phyloP scores from a whole-genome alignment of 1,140 invertebrate species.

The Manduca sexta region DNA sequence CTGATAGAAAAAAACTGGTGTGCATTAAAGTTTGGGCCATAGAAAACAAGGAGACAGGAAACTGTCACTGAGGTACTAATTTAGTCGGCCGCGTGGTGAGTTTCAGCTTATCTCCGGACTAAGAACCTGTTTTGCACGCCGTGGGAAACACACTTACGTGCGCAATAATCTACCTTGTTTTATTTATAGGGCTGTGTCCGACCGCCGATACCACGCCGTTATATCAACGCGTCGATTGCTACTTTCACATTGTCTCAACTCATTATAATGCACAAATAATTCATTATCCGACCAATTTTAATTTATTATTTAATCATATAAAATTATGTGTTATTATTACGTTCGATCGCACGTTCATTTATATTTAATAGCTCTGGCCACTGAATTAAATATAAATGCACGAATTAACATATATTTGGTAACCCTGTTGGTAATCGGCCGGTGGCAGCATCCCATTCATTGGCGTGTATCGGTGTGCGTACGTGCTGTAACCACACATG shows the following conservation, averaged over 20 bases:
- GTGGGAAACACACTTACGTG: conserved; percentile 60
- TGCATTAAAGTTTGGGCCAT: conserved; percentile 17
- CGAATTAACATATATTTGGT: conserved; percentile 10
- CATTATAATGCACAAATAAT: too few species aligned
- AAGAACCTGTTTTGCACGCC: conserved; percentile 61
- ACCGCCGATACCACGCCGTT: conserved; percentile 21
- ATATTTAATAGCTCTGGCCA: too few species aligned
- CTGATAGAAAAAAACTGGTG: not conserved
- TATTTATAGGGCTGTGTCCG: conserved; percentile 52
- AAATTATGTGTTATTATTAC: too few species aligned
- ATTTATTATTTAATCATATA: too few species aligned
- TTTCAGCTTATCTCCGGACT: conserved; percentile 55
- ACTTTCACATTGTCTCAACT: conserved; percentile 15
- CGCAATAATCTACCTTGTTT: conserved; percentile 53
- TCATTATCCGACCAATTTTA: too few species aligned
- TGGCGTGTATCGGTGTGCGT: conserved; percentile 19
- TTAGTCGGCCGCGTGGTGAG: conserved; percentile 48
- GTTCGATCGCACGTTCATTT: too few species aligned
- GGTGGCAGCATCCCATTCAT: conserved; percentile 57
- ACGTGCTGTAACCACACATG: not conserved
- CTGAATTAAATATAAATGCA: too few species aligned
- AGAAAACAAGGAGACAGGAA: conserved; percentile 46
- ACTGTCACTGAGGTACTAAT: conserved; percentile 63
- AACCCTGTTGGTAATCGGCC: conserved; percentile 46
- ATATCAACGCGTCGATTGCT: conserved; percentile 9